phyloP scores from a whole-genome alignment of 2,113 vertebrate species.

The Murina feae region DNA sequence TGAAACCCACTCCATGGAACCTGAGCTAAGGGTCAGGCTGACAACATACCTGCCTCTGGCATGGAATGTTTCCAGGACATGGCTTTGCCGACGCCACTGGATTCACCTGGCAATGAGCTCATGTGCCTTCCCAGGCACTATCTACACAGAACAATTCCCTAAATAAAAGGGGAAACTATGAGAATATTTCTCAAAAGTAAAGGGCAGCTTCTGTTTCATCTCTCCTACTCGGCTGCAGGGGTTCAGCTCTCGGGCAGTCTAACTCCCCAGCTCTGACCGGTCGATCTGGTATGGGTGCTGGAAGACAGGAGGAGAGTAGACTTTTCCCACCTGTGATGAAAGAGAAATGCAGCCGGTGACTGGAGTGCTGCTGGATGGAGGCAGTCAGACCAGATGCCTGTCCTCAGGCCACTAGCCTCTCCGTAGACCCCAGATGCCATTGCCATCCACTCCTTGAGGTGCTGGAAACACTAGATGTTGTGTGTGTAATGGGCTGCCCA shows the following conservation, averaged over 20 bases:
- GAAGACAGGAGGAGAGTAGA: neutral
- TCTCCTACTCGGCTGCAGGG: neutral
- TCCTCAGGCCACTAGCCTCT: neutral
- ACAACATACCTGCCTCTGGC: too few relatives aligned
- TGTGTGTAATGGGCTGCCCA: too few relatives aligned
- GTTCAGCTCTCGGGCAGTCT: neutral
- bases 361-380: too few relatives aligned
- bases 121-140: too few relatives aligned
- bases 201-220: neutral
- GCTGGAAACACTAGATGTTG: rapidly evolving
- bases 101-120: too few relatives aligned
- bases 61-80: too few relatives aligned
- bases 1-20: too few relatives aligned
- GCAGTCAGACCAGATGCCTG: neutral
- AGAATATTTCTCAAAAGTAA: neutral
- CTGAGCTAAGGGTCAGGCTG: too few relatives aligned
- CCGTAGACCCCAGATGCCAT: neutral
- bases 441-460: rapidly evolving
- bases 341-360: neutral
- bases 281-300: rapidly evolving
- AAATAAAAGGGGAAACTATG: neutral
- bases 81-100: too few relatives aligned
- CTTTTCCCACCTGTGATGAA: too few relatives aligned
- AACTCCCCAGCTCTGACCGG: too few relatives aligned
- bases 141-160: neutral